phyloP scores from a whole-genome alignment of 1,140 invertebrate genomes.

The Orchestia grillus region DNA sequence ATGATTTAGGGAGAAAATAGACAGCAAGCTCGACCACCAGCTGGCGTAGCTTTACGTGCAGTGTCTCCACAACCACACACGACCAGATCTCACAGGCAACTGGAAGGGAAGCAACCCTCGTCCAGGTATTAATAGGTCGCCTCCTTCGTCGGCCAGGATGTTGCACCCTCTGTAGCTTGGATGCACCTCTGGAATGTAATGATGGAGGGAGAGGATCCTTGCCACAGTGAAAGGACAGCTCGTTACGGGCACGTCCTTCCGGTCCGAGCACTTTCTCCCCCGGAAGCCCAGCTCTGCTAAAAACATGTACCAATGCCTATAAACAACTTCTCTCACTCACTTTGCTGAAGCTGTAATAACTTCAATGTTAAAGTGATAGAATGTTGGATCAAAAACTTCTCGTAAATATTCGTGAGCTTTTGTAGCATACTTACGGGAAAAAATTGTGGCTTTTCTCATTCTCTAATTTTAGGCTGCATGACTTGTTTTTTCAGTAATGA shows the following conservation, averaged over 20 bases:
- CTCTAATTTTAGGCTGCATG: no score
- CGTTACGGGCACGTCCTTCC: slow-evolving; percentile 37
- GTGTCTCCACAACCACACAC: neutral
- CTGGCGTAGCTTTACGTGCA: neutral
- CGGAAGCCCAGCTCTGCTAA: neutral
- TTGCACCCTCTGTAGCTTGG: slow-evolving; percentile 27
- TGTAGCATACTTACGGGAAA: no score
- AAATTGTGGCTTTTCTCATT: no score
- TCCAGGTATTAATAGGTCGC: neutral
- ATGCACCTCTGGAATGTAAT: neutral
- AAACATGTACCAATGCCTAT: neutral
- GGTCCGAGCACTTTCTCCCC: neutral
- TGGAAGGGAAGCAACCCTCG: neutral
- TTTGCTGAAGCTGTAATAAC: neutral
- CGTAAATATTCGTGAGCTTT: no score
- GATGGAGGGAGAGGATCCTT: neutral
- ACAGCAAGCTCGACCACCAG: neutral
- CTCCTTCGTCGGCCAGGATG: slow-evolving; percentile 25
- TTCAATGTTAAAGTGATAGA: no score
- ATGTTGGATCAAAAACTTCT: no score
- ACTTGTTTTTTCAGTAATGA: no score
- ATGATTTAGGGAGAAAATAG: neutral
- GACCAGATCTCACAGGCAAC: neutral
- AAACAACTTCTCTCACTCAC: neutral
- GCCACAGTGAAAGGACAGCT: slow-evolving; percentile 30